These are phyloP conservation scores for Poeciliopsis prolifica DNA, from an alignment of 2,113 vertebrate genomes.

Conservation along the genomic window DNA sequence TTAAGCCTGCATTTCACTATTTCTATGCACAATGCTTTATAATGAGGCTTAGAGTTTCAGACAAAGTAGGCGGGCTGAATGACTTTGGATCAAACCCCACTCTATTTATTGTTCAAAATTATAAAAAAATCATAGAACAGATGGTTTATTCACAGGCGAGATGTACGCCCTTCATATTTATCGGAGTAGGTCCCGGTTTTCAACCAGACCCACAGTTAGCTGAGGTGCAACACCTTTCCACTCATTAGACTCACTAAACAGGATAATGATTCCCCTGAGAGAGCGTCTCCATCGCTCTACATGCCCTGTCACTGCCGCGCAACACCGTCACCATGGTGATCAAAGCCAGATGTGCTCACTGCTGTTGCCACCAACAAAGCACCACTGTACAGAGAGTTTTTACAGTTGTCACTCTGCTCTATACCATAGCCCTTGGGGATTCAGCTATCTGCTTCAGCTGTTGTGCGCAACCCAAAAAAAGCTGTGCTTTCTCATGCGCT, in stretches of 20 bases:
- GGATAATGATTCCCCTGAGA: slow-evolving; percentile 79
- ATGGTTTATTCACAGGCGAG: slow-evolving; percentile 24
- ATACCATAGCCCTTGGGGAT: slow-evolving; percentile 46
- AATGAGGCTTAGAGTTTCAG: not conserved
- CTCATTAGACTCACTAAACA: slow-evolving; percentile 81
- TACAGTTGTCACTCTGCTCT: slow-evolving; percentile 62
- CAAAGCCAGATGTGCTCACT: slow-evolving; percentile 76
- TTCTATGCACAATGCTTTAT: not conserved
- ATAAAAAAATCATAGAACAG: not conserved
- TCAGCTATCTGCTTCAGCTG: slow-evolving; percentile 5
- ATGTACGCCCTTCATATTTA: not conserved
- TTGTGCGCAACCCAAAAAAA: slow-evolving; percentile 24
- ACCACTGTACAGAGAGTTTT: slow-evolving; percentile 52
- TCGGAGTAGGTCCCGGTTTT: slow-evolving; percentile 28
- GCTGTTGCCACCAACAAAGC: slow-evolving; percentile 60
- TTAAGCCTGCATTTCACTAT: not conserved
- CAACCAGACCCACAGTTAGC: slow-evolving; percentile 58
- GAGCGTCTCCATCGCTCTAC: slow-evolving; percentile 43
- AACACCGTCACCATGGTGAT: slow-evolving; percentile 73
- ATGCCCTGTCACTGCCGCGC: slow-evolving; percentile 71
- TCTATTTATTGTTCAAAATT: not conserved
- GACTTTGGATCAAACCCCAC: slow-evolving; percentile 4
- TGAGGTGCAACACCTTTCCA: slow-evolving; percentile 69
- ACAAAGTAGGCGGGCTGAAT: not conserved
- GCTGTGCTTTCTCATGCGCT: slow-evolving; percentile 6